Base-by-base conservation (phyloP, 2,797 vertebrate genomes). In the Pagetopsis macropterus region DNA sequence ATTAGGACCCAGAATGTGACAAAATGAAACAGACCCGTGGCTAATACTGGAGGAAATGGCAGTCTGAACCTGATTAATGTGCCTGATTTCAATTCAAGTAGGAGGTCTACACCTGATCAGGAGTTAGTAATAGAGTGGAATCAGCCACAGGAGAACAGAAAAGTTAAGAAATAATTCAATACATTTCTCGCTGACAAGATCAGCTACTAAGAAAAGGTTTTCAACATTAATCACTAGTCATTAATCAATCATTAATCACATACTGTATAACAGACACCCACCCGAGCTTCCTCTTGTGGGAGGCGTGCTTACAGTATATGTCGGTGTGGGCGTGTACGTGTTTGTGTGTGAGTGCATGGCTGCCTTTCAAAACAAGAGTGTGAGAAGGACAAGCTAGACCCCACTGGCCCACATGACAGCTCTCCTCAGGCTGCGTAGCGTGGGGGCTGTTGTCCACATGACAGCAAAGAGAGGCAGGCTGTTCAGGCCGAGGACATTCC, bases 401-500 rank as follows among this genome's bases (percentile, higher is more conserved):
- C 76, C 67, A 56, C 50, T 70, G 75, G 86, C 75, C 81, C 89
- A 83, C 81, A 85, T 90, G 76, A 81, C 82, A 72, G 72, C 68
- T 87, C 87, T 85, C 88, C 79, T 88, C 72, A 70, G 84, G 86
- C 76, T 82, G 72, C 82, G 41, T 83, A 59, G 66, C 75, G 77
- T 80, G 70, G 80, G 59, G 75, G 82, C 79, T 85, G 83, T 70
- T 84, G 79, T 87, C 81, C 87, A 83, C 76, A 82, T 85, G 90
- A 91, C 86, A 76, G 76, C 79, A 87, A 83, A 79, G 84, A 87
- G 89, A 88, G 51, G 70, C 88, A 88, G 88, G 84, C 88, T 93
- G 91, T 91, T 92, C 76, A 63, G 87, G 86, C 82, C 60, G 80
- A 90, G 84, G 86, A 90, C 89, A 89, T 89, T 94, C 90, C 90